Conservation (phyloP, 2,113 vertebrate species). For the Xenopus laevis region DNA sequence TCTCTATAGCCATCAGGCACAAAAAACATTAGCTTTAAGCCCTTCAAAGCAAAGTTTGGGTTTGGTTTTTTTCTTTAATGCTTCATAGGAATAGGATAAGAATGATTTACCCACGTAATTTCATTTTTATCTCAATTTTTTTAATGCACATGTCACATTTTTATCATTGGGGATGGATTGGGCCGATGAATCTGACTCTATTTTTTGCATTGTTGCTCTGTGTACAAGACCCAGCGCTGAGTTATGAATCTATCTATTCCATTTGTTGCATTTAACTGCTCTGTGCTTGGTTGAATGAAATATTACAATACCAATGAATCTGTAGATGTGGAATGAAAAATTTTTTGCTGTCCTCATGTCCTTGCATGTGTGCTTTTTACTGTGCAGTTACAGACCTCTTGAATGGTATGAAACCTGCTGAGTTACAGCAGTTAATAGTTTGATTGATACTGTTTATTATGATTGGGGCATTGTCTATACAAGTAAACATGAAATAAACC, state of each 20-base stretch:
- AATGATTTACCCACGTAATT: background rate
- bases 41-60: conserved; percentile 88
- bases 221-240: background rate
- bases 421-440: conserved; percentile 2
- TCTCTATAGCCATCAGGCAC: too few relatives aligned
- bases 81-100: too few relatives aligned
- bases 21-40: conserved; percentile 68
- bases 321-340: background rate
- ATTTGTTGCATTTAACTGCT: conserved; percentile 16
- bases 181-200: conserved; percentile 6
- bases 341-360: conserved; percentile 25
- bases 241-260: conserved; percentile 1
- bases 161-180: background rate
- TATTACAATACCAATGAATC: conserved; percentile 15
- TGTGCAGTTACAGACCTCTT: conserved; percentile 4
- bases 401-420: conserved; percentile 9
- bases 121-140: background rate
- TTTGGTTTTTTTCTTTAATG: background rate
- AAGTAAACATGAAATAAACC: conserved; percentile 9
- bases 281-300: conserved; percentile 11
- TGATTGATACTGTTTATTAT: conserved; percentile 18
- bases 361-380: conserved; percentile 7
- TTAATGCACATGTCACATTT: conserved; percentile 2
- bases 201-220: conserved; percentile 15
- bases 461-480: background rate